Evolutionary conservation across 2,888 invertebrate genomes (phyloP).

Genomic region (Oxystoma pomonae): DNA sequence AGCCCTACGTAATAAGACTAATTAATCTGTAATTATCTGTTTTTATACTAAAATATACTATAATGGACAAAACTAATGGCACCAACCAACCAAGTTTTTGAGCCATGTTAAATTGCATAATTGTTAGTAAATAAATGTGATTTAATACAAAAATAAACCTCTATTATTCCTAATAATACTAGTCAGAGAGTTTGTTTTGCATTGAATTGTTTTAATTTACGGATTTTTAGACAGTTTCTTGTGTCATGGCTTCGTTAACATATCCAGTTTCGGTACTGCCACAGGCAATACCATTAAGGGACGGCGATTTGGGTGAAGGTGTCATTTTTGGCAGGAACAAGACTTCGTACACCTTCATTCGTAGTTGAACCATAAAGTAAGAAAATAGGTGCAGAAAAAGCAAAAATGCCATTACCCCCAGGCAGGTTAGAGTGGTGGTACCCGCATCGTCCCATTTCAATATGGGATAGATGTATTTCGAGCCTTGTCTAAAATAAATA

Average conservation of each 20-base stretch:
- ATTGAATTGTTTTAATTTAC: too few species aligned
- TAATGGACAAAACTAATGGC: too few species aligned
- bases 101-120: too few species aligned
- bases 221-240: constrained; percentile 29
- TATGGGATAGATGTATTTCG: constrained; percentile 67
- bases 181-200: too few species aligned
- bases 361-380: constrained; percentile 51
- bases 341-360: constrained; percentile 29
- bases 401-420: constrained; percentile 57
- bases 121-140: too few species aligned
- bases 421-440: constrained; percentile 53
- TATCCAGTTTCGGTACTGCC: constrained; percentile 23
- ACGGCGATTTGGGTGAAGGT: constrained; percentile 17
- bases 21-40: too few species aligned
- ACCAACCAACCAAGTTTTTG: too few species aligned
- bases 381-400: constrained; percentile 58
- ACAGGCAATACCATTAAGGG: constrained; percentile 8
- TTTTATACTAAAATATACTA: too few species aligned
- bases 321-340: constrained; percentile 17
- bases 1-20: too few species aligned
- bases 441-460: constrained; percentile 71
- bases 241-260: constrained; percentile 33
- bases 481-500: constrained; percentile 54
- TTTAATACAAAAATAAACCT: too few species aligned
- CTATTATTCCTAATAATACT: too few species aligned